A percentile compares a stretch with the other conserved stretches of the same genome.
phyloP scores from a whole-genome alignment of 2,888 invertebrate species.

The Diploptera punctata region DNA sequence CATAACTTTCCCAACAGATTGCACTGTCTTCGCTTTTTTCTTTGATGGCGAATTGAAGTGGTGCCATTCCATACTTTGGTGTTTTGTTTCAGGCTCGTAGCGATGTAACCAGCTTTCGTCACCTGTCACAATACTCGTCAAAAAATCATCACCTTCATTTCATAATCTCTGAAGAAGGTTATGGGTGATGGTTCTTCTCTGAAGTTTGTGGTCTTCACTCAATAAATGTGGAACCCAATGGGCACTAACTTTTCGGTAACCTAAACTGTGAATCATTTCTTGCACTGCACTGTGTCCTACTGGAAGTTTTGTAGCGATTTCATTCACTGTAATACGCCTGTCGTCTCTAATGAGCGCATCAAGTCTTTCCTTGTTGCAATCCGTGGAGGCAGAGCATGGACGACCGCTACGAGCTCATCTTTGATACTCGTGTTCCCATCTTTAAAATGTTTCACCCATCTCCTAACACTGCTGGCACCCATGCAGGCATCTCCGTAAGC shows the following conservation, averaged over 20 bases:
- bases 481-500: not conserved
- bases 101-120: no score
- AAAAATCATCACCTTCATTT: no score
- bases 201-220: no score
- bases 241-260: no score
- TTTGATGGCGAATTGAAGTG: conserved; percentile 1
- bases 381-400: not conserved
- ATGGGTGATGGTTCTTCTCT: not conserved
- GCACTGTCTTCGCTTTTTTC: not conserved
- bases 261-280: no score
- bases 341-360: not conserved
- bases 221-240: no score
- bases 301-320: not conserved
- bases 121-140: no score
- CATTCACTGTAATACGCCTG: not conserved
- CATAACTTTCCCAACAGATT: not conserved
- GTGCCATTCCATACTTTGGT: not conserved
- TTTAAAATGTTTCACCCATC: not conserved
- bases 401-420: not conserved
- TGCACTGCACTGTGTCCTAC: not conserved
- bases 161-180: no score
- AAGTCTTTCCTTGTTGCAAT: not conserved
- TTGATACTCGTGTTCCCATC: not conserved
- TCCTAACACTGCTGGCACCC: not conserved
- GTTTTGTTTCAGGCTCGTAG: not conserved